Percentiles rank a stretch among this genome's conserved stretches.
phyloP scores from a whole-genome alignment of 1,140 invertebrate species.

The Cotesia typhae region DNA sequence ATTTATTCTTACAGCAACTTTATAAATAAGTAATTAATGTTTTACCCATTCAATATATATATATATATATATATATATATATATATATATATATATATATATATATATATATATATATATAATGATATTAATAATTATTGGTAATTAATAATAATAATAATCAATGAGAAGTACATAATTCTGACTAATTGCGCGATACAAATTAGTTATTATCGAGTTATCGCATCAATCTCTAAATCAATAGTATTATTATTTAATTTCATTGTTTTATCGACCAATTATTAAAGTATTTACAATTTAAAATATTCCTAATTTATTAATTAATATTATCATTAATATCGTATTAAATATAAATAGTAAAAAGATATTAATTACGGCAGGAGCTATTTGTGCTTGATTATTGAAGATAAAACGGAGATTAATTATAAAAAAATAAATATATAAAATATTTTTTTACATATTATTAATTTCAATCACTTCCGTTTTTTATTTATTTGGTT shows the following conservation, averaged over 20 bases:
- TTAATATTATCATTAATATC: too few species aligned
- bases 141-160: slow-evolving; percentile 3
- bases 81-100: slow-evolving; percentile 2
- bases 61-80: slow-evolving; percentile 8
- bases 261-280: too few species aligned
- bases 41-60: neutral
- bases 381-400: slow-evolving; percentile 5
- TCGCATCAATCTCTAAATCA: neutral
- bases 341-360: too few species aligned
- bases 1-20: neutral
- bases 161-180: slow-evolving; percentile 14
- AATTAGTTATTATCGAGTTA: neutral
- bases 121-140: neutral
- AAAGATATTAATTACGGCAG: slow-evolving; percentile 10
- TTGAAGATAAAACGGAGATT: slow-evolving; percentile 34
- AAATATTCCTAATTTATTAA: too few species aligned
- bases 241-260: neutral
- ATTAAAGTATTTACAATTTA: slow-evolving; percentile 12
- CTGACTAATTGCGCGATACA: slow-evolving; percentile 9
- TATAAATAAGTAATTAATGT: neutral
- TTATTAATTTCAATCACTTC: neutral
- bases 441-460: slow-evolving; percentile 32
- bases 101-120: slow-evolving; percentile 1
- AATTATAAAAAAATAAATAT: slow-evolving; percentile 56
- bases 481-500: slow-evolving; percentile 30